These are phyloP conservation scores for Polymixis lichenea DNA, from an alignment of 2,888 invertebrate species.

Conservation along the genomic window DNA sequence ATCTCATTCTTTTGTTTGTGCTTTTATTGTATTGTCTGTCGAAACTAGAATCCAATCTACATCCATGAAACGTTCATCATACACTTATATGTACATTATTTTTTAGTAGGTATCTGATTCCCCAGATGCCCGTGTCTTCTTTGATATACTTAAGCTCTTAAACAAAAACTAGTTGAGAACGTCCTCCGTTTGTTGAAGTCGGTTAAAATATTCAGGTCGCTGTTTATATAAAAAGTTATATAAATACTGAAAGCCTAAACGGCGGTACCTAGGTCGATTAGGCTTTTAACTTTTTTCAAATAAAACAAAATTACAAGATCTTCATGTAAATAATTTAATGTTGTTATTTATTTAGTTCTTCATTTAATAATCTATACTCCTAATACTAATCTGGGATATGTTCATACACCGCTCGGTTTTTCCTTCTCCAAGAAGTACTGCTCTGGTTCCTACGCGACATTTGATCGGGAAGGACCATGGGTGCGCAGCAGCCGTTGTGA, in stretches of 20 bases:
- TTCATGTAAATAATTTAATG: conserved; percentile 9
- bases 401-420: not conserved
- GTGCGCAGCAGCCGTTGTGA: conserved; percentile 2
- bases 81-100: not conserved
- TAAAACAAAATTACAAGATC: not conserved
- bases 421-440: not conserved
- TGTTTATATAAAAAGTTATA: not conserved
- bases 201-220: not conserved
- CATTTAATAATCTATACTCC: not conserved
- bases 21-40: not conserved
- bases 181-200: too few species aligned
- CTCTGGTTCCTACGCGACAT: conserved; percentile 1
- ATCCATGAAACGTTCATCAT: not conserved
- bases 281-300: not conserved
- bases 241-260: not conserved
- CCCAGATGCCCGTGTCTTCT: not conserved
- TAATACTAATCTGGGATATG: not conserved
- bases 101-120: not conserved
- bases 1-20: not conserved
- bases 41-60: not conserved
- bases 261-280: too few species aligned
- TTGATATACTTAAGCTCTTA: not conserved
- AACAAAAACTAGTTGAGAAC: too few species aligned
- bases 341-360: not conserved
- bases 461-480: not conserved